These are phyloP conservation scores for Ophiodon elongatus DNA, from an alignment of 2,113 vertebrate species.

Conservation along the genomic window DNA sequence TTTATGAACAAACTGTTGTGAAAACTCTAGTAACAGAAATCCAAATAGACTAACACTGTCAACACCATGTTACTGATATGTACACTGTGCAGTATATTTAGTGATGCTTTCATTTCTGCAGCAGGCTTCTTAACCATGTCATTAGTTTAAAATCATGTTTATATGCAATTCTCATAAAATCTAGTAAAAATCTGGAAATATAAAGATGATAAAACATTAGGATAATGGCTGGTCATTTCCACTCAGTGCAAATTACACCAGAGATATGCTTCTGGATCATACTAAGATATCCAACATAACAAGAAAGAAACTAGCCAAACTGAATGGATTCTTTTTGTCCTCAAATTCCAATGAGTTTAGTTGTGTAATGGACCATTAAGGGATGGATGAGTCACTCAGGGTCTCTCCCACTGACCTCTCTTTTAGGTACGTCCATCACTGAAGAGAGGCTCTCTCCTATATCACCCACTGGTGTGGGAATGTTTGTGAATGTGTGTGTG, in stretches of 20 bases:
- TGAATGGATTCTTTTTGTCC: conserved; percentile 25
- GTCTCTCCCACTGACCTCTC: conserved; percentile 55
- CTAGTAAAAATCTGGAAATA: neutral
- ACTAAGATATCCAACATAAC: conserved; percentile 27
- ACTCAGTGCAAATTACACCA: conserved; percentile 14
- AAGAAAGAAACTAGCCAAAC: conserved; percentile 12
- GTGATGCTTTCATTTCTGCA: neutral
- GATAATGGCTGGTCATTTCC: conserved; percentile 41
- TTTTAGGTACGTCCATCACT: conserved; percentile 22
- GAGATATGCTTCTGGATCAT: conserved; percentile 8
- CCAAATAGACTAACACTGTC: neutral
- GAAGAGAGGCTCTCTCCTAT: neutral
- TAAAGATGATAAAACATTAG: neutral
- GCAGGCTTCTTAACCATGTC: neutral
- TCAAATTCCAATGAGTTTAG: conserved; percentile 45
- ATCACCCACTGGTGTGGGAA: neutral
- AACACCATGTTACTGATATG: neutral
- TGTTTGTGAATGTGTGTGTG: conserved; percentile 18
- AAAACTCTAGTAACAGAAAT: conserved; percentile 1
- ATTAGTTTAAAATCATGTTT: neutral
- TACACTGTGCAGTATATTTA: neutral
- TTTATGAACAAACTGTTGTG: neutral
- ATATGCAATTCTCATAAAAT: neutral
- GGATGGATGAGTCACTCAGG: conserved; percentile 63
- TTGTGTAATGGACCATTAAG: conserved; percentile 54